Conservation (phyloP, 2,113 vertebrate genomes). For the Sus scrofa region T2T-Sscrofa CM000826.6:104544501-104545000, state of each 20-base stretch:
- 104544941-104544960: neutral
- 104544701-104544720: neutral
- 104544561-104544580: neutral
- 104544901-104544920: neutral
- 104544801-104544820: neutral
- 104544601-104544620: conserved; percentile 1
- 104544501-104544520: conserved; percentile 68
- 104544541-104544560: conserved; percentile 29
- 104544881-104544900: neutral
- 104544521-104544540: conserved; percentile 42
- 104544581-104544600: neutral
- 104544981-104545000: neutral
- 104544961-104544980: neutral
- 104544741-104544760: neutral
- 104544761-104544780: neutral
- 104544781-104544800: neutral
- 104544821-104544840: neutral
- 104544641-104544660: neutral
- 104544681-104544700: neutral
- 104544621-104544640: neutral
- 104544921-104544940: neutral
- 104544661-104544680: neutral
- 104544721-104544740: conserved; percentile 22
- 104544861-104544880: neutral
- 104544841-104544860: neutral